Conservation (phyloP, 2,797 vertebrate species). For the Poeciliopsis infans region DNA sequence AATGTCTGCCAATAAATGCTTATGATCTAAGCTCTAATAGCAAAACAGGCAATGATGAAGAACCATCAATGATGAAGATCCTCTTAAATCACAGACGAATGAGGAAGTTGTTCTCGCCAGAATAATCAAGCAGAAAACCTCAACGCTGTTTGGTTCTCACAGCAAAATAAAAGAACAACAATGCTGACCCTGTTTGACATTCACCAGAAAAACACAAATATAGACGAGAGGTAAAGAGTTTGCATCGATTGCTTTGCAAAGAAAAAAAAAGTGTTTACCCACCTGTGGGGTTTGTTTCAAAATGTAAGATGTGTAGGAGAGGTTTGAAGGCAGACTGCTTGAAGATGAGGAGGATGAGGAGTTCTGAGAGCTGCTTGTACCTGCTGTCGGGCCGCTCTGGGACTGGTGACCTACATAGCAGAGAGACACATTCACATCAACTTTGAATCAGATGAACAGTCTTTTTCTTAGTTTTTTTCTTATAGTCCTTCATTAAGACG, state of each 20-base stretch:
- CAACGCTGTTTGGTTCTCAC: neutral
- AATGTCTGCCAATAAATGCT: neutral
- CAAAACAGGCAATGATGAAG: neutral
- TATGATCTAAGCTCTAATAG: neutral
- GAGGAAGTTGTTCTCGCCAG: neutral
- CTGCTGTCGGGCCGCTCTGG: constrained; percentile 81
- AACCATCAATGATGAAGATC: neutral
- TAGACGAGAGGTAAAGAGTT: neutral
- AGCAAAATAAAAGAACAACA: neutral
- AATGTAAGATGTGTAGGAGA: constrained; percentile 98
- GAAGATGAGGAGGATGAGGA: constrained; percentile 82
- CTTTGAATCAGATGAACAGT: constrained; percentile 44
- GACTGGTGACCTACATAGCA: constrained; percentile 87
- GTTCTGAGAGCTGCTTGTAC: constrained; percentile 79
- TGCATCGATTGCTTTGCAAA: neutral
- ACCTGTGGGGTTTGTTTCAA: constrained; percentile 99
- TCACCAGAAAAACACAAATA: neutral
- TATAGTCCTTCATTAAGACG: neutral
- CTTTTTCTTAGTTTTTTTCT: too few relatives aligned
- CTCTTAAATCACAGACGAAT: neutral
- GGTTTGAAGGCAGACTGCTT: constrained; percentile 89
- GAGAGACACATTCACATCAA: constrained; percentile 42
- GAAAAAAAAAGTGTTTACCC: constrained; percentile 24
- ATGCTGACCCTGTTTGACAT: constrained; percentile 1
- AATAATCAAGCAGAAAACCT: neutral